These are phyloP conservation scores for Alligator mississippiensis DNA, from an alignment of 2,113 vertebrate species.

Conservation along the genomic window DNA sequence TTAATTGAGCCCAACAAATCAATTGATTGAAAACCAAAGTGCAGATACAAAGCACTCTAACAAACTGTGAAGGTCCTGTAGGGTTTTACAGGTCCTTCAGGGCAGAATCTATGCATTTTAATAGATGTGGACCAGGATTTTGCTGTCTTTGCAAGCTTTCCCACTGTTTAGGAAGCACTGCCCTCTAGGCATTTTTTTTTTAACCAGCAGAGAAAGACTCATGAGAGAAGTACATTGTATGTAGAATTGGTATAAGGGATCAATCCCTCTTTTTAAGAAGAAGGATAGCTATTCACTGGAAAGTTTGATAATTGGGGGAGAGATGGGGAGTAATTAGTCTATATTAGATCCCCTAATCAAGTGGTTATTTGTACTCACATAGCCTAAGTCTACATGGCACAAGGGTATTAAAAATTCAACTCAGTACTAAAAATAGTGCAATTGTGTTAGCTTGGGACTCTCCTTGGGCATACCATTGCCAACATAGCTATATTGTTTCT, in stretches of 20 bases:
- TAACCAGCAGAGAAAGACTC: neutral
- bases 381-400: no score
- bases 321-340: rapidly evolving
- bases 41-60: neutral
- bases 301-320: neutral
- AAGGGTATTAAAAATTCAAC: no score
- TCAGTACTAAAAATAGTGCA: no score
- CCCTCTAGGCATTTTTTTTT: neutral
- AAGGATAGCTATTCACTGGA: neutral
- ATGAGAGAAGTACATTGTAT: neutral
- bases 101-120: neutral
- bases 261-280: neutral
- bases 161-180: neutral
- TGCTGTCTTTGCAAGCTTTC: neutral
- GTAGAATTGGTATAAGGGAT: neutral
- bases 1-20: neutral
- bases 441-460: no score
- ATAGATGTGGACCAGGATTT: neutral
- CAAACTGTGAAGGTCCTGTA: neutral
- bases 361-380: neutral
- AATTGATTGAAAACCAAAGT: neutral
- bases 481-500: no score
- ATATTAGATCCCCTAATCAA: neutral
- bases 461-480: no score
- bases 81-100: neutral